Conservation (phyloP, 2,113 vertebrate species). For the Herpailurus yagouaroundi region DNA sequence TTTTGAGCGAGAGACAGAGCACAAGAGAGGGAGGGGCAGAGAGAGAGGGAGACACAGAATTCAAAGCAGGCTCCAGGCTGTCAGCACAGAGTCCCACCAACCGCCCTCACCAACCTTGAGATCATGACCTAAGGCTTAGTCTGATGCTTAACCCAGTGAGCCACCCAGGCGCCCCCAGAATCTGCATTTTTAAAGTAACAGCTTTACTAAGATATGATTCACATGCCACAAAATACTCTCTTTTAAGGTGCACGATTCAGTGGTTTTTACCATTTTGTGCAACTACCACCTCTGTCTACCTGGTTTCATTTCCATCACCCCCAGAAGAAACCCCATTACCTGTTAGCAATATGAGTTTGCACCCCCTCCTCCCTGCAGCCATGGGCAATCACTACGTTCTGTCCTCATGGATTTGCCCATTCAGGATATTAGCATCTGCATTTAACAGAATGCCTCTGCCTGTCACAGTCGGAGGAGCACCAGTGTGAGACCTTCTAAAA, state of each 20-base stretch:
- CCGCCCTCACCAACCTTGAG: too few relatives aligned
- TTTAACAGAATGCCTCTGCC: not conserved
- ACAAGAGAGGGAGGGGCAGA: too few relatives aligned
- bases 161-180: not conserved
- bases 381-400: not conserved
- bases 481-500: not conserved
- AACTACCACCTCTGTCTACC: not conserved
- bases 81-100: too few relatives aligned
- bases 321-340: not conserved
- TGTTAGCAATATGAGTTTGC: not conserved
- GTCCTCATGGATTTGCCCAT: not conserved
- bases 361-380: not conserved
- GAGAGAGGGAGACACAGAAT: too few relatives aligned
- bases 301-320: not conserved
- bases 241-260: not conserved
- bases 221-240: not conserved
- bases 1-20: too few relatives aligned
- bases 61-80: too few relatives aligned
- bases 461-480: not conserved
- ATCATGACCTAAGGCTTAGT: too few relatives aligned
- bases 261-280: not conserved
- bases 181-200: not conserved
- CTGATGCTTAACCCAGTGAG: too few relatives aligned
- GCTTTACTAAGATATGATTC: constrained; percentile 34
- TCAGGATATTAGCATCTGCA: not conserved